Conservation (phyloP, 1,140 invertebrate species). For the Mactra quadrangularis region DNA sequence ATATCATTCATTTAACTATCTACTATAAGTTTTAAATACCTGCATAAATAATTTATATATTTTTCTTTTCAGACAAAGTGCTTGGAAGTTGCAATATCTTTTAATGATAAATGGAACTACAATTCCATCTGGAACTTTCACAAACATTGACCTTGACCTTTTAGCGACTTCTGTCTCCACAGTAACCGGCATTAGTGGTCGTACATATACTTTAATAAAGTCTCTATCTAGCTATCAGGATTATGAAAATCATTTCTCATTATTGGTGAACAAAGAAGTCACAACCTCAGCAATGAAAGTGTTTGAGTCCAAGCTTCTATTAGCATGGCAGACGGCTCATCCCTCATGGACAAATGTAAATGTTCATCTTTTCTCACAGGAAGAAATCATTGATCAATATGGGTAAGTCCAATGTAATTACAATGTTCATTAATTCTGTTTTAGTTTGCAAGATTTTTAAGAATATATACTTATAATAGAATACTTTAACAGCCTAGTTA, state of each 20-base stretch:
- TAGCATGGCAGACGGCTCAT: constrained; percentile 21
- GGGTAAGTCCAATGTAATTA: constrained; percentile 16
- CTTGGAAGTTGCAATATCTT: constrained; percentile 39
- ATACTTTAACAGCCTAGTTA: too few species aligned
- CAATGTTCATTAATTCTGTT: background rate
- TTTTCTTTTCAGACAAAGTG: constrained; percentile 20
- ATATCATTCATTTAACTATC: too few species aligned
- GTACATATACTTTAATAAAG: background rate
- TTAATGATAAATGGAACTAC: constrained; percentile 15
- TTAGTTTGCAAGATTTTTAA: background rate
- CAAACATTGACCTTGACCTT: constrained; percentile 2
- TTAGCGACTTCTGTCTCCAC: background rate
- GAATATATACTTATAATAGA: too few species aligned
- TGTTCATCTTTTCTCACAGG: constrained; percentile 12
- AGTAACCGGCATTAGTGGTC: background rate
- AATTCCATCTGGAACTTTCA: constrained; percentile 4
- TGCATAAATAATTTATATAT: too few species aligned
- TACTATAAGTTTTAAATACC: too few species aligned
- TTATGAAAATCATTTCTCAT: constrained; percentile 24
- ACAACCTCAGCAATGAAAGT: constrained; percentile 5
- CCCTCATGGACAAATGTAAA: constrained; percentile 5
- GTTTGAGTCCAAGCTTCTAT: constrained; percentile 27
- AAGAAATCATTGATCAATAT: constrained; percentile 44
- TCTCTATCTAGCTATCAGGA: background rate
- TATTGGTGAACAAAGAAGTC: constrained; percentile 38